Conservation (phyloP, 2,797 vertebrate genomes). For the Acridotheres tristis region DNA sequence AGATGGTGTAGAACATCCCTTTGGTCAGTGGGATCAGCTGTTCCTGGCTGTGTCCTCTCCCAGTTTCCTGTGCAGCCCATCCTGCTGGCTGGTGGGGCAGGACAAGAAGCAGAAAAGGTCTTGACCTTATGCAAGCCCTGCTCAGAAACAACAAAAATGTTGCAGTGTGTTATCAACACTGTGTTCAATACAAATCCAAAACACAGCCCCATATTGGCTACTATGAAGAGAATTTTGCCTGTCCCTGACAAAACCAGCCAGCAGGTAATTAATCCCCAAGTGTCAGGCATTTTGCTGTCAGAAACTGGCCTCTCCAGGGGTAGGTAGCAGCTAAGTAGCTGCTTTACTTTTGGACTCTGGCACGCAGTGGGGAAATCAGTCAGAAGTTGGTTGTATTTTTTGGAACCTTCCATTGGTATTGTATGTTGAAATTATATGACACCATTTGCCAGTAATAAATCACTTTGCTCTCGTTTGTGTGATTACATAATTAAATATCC, state of each 20-base stretch:
- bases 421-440: constrained; percentile 43
- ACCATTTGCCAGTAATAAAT: constrained; percentile 61
- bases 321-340: constrained; percentile 55
- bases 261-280: background rate
- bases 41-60: background rate
- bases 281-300: background rate
- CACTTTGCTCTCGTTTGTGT: constrained; percentile 21
- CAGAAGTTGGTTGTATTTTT: constrained; percentile 55
- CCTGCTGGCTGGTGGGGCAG: background rate
- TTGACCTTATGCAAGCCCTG: background rate
- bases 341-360: constrained; percentile 15
- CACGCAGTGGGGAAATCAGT: background rate
- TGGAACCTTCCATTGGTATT: constrained; percentile 55
- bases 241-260: background rate
- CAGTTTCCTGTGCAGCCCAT: background rate
- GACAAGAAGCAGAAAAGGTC: background rate
- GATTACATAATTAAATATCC: constrained; percentile 61
- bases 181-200: background rate
- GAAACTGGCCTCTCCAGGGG: constrained; percentile 16
- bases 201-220: background rate
- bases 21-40: background rate
- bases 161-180: background rate
- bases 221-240: background rate
- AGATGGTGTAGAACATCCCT: background rate
- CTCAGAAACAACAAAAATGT: background rate